Evolutionary conservation across 2,797 vertebrate genomes (phyloP), one percentile per base, ranked within the genome.

Genomic region (Odontamblyopus lacepedii): DNA sequence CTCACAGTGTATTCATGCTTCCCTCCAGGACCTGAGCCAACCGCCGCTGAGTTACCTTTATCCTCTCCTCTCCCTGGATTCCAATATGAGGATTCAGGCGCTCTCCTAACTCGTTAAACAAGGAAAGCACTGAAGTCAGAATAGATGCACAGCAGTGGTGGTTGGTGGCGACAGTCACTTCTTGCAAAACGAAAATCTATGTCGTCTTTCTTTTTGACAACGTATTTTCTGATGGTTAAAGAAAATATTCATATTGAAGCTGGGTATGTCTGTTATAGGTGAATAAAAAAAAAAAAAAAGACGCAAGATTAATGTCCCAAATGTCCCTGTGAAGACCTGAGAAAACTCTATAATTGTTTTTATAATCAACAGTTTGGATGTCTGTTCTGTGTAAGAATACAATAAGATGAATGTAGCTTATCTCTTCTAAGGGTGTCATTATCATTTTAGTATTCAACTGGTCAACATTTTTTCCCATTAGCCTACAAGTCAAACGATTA

Each of bases 1-100:
- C 86, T 92, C 88, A 84, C 74, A 87, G 81, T 85, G 78, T 89
- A 86, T 92, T 91, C 87, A 85, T 85, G 84, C 82, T 79, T 84
- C 88, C 88, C 87, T 91, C 75, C 78, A 92, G 89, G 90, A 86
- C 83, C 89, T 78, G 68, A 89, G 79, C 82, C 89, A 82, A 78
- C 73, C 74, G 83, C 71, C 73, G 78, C 80, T 79, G 87, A 86
- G 80, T 85, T 85, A 91, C 81, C 83, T 87, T 86, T 72, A 80
- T 89, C 75, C 76, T 74, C 74, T 81, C 69, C 78, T 67, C 76
- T 74, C 13, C 12, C n/a, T 2, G 7, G 83, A 74, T 81, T 84
- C 75, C 63, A 81, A 73, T 55, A 61, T 77, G 77, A 81, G 57
- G 76, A 73, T 74, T 68, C 76, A 77, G 89, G 81, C 68, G 67